Evolutionary conservation across 2,113 vertebrate genomes (phyloP), one percentile per base, ranked within the genome.

Genomic region (Phalacrocorax carbo): DNA sequence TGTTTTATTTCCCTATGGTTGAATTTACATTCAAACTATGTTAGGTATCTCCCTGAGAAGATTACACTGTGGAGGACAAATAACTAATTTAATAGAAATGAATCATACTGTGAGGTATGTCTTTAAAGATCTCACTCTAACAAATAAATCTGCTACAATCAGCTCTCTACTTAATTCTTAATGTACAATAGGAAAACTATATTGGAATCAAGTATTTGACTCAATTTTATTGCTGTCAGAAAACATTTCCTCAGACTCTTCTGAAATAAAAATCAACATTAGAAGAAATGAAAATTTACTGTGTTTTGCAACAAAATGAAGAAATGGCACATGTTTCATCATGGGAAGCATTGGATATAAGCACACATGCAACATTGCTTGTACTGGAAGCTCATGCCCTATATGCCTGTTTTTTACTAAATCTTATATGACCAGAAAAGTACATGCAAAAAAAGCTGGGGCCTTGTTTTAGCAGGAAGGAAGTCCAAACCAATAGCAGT

Each of bases 21-120:
- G 65, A 82, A 80, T 80, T 90, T 92, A 25, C 82, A 92, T 95
- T 96, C 79, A 92, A 82, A 95, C 46, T 68, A 19, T 40, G 34
- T 87, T 85, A 83, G 48, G 11, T 48, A 62, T 55, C 62, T 92
- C 32, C 48, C 87, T 88, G 71, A 64, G 95, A 94, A 87, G 68
- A 87, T 94, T 90, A 83, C 69, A 86, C 49, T 5, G 32, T 49
- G 49, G 71, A 95, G 65, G 46, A 82, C 65, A 96, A 96, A 89
- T 77, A 92, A 52, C 38, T 92, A 89, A 94, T 93, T 95, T 90
- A 93, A 85, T 65, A 82, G 70, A 92, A 97, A 91, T 58, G 20
- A 88, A 95, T 95, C 81, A 64, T 21, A 65, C 49, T 38, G 42
- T 85, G 70, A 96, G 34, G 3, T 57, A 81, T 92, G 78, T 72